Evolutionary conservation across 53 echinoderm and acorn worm genomes (phyloP).

Genomic region (Actinopyga echinites): DNA sequence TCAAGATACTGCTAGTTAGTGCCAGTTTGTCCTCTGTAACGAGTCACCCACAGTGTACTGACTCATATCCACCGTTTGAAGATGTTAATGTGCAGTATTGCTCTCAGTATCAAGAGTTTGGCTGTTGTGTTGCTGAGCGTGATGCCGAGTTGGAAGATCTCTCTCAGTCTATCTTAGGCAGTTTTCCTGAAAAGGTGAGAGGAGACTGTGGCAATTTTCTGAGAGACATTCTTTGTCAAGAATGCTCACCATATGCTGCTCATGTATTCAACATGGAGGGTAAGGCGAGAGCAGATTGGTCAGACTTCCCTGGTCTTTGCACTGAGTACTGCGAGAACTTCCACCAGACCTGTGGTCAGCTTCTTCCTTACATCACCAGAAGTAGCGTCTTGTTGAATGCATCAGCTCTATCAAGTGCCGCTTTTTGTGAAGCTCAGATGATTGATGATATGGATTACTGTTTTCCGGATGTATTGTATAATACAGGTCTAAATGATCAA

Average conservation of each 20-base stretch:
- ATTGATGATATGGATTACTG: conserved; percentile 82
- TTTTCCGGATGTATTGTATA: conserved; percentile 73
- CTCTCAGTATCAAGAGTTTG: conserved; percentile 66
- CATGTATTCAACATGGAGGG: conserved; percentile 84
- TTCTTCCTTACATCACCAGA: conserved; percentile 66
- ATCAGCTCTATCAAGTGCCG: conserved; percentile 28
- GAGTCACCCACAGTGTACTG: conserved; percentile 85
- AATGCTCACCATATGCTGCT: conserved; percentile 93
- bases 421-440: conserved; percentile 68
- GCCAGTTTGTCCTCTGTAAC: too few species aligned
- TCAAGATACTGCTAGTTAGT: too few species aligned
- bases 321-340: conserved; percentile 70
- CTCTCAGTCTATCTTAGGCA: conserved; percentile 6
- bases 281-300: conserved; percentile 21
- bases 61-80: conserved; percentile 81
- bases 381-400: conserved; percentile 52
- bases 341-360: conserved; percentile 63
- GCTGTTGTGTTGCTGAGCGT: conserved; percentile 65
- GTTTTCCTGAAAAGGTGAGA: conserved; percentile 1
- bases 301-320: conserved; percentile 86
- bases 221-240: conserved; percentile 85
- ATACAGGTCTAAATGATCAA: conserved; percentile 58
- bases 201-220: conserved; percentile 63
- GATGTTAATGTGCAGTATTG: conserved; percentile 56
- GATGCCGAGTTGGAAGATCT: conserved; percentile 55